phyloP scores from a whole-genome alignment of 2,113 vertebrate species.

The Barnardius zonarius region DNA sequence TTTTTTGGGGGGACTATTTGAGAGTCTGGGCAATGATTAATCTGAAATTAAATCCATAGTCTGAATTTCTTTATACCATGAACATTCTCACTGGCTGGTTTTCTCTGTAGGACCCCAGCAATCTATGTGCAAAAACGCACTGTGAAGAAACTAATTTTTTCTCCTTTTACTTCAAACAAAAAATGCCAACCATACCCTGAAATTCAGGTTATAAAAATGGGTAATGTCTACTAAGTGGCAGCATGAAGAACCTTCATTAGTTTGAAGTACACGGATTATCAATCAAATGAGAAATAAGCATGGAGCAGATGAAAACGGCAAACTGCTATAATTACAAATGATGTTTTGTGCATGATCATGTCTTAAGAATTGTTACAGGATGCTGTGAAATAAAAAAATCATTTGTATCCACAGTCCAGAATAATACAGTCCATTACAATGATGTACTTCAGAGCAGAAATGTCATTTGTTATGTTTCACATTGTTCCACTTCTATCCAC shows the following conservation, averaged over 20 bases:
- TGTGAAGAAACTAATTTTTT: neutral
- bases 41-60: neutral
- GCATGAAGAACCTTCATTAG: slow-evolving; percentile 17
- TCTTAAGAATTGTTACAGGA: slow-evolving; percentile 36
- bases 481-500: neutral
- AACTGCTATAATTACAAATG: slow-evolving; percentile 46
- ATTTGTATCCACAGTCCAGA: slow-evolving; percentile 16
- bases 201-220: neutral
- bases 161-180: neutral
- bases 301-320: neutral
- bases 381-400: neutral
- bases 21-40: neutral
- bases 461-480: slow-evolving; percentile 2
- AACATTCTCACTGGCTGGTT: fast-evolving
- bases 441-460: neutral
- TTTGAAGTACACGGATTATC: slow-evolving; percentile 6
- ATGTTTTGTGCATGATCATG: neutral
- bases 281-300: slow-evolving; percentile 27
- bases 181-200: neutral
- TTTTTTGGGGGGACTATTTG: neutral
- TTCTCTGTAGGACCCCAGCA: neutral
- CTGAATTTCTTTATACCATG: neutral
- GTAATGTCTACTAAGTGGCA: neutral
- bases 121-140: neutral
- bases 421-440: neutral